phyloP scores from a whole-genome alignment of 2,113 vertebrate species.

The Mellivora capensis region DNA sequence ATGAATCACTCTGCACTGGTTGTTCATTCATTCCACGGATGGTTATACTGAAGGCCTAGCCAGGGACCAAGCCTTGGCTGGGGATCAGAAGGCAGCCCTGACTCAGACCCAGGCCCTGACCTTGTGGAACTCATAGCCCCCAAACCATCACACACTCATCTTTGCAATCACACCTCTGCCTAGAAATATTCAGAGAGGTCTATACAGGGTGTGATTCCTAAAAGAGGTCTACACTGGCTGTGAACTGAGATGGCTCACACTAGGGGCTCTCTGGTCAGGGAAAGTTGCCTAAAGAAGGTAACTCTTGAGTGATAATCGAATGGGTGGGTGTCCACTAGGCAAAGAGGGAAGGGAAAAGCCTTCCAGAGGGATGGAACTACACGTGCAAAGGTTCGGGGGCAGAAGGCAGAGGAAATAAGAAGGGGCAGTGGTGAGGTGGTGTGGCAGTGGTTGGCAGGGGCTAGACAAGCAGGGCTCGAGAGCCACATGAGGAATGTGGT shows the following conservation, averaged over 20 bases:
- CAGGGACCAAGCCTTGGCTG: not conserved
- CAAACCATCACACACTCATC: fast-evolving
- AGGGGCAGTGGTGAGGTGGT: not conserved
- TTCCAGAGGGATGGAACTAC: not conserved
- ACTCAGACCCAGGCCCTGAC: not conserved
- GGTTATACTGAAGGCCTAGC: fast-evolving
- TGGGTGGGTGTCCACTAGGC: not conserved
- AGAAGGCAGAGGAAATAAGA: not conserved
- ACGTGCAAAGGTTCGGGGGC: not conserved
- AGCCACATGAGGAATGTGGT: fast-evolving
- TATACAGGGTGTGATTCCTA: not conserved
- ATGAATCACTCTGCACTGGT: fast-evolving
- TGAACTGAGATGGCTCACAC: not conserved
- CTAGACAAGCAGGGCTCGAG: not conserved
- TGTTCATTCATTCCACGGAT: not conserved
- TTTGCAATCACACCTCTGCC: not conserved
- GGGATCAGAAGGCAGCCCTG: not conserved
- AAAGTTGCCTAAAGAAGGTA: not conserved
- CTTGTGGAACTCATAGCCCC: not conserved
- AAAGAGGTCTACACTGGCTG: not conserved
- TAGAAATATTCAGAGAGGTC: not conserved
- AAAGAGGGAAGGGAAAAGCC: not conserved
- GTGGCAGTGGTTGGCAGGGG: not conserved
- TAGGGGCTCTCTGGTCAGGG: not conserved
- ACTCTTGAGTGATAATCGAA: not conserved